phyloP scores from a whole-genome alignment of 1,140 invertebrate species.

The Trichogramma pretiosum region DNA sequence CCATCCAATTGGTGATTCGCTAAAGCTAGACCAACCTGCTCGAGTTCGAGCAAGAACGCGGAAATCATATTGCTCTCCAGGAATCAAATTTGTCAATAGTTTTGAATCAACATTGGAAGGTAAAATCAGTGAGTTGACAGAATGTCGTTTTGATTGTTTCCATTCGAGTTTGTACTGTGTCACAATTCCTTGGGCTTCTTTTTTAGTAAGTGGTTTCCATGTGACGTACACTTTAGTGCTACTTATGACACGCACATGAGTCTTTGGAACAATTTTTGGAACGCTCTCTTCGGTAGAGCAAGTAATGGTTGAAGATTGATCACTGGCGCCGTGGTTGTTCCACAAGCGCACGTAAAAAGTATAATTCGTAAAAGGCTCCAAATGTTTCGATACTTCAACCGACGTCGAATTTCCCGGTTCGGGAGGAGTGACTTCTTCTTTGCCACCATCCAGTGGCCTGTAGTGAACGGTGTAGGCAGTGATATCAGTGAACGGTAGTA shows the following conservation, averaged over 20 bases:
- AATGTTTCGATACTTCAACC: constrained; percentile 45
- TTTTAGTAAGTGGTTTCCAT: constrained; percentile 51
- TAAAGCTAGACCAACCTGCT: constrained; percentile 44
- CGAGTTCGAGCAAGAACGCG: constrained; percentile 49
- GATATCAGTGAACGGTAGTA: constrained; percentile 40
- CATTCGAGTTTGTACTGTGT: constrained; percentile 57
- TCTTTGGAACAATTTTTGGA: constrained; percentile 49
- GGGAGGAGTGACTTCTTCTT: constrained; percentile 45
- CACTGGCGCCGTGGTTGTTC: constrained; percentile 52
- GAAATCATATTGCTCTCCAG: constrained; percentile 51
- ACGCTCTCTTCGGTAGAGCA: constrained; percentile 54
- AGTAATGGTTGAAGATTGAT: constrained; percentile 51
- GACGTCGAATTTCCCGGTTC: constrained; percentile 46
- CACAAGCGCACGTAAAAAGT: constrained; percentile 58
- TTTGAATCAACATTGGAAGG: constrained; percentile 39
- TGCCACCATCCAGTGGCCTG: constrained; percentile 48
- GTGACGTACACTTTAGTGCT: constrained; percentile 49
- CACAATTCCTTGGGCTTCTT: constrained; percentile 51
- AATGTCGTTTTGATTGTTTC: constrained; percentile 44
- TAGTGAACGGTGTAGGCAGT: constrained; percentile 59
- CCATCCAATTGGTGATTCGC: constrained; percentile 48
- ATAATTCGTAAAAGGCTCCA: constrained; percentile 59
- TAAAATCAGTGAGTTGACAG: constrained; percentile 42
- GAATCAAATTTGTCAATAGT: constrained; percentile 46
- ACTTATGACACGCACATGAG: constrained; percentile 45